Evolutionary conservation across 2,888 invertebrate species (phyloP), one percentile per base, ranked within the genome.

Genomic region (Drosophila atripex): DNA sequence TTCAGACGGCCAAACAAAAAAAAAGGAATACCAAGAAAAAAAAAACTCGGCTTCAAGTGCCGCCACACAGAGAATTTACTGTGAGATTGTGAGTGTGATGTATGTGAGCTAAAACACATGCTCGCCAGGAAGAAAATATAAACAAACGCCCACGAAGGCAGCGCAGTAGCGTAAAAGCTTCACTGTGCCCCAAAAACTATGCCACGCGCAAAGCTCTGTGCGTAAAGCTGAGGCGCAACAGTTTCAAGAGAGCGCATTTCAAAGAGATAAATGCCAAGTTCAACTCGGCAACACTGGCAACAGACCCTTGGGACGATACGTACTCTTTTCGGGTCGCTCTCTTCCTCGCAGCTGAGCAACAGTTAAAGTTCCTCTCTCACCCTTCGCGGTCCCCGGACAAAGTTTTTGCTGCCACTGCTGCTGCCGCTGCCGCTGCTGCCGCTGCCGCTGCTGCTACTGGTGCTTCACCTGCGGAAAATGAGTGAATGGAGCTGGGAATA

Each of bases 1-100:
- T 85, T 82, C 80, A 82, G 83, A 68, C 77, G 72, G 45, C 74
- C 76, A 85, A 80, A 85, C 82, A 80, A 77, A 77, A 80, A 78
- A 66, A 51, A 32, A 11, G 7, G 23, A 23, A 58, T 21, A 14
- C n/a, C 25, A 32, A 61, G 43, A 50, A 61, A 57, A 60, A 57
- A 60, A 39, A 47, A 61, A 61, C 30, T 58, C 41, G 60, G 70
- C 74, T 65, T 76, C 72, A 76, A 78, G 59, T 72, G 68, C 66
- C 71, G 47, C 45, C 30, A 58, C 45, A 45, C 32, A 66, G 21
- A 18, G 56, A 35, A 38, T 23, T 60, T 58, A 63, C 51, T 58
- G 58, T 38, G 49, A 52, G 53, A 47, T 52, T 30, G 35, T 53
- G 35, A 49, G 65, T 49, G 57, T 32, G 52, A 18, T 73, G 49